Evolutionary conservation across 2,113 vertebrate species (phyloP).

Genomic region (Sylvia atricapilla): DNA sequence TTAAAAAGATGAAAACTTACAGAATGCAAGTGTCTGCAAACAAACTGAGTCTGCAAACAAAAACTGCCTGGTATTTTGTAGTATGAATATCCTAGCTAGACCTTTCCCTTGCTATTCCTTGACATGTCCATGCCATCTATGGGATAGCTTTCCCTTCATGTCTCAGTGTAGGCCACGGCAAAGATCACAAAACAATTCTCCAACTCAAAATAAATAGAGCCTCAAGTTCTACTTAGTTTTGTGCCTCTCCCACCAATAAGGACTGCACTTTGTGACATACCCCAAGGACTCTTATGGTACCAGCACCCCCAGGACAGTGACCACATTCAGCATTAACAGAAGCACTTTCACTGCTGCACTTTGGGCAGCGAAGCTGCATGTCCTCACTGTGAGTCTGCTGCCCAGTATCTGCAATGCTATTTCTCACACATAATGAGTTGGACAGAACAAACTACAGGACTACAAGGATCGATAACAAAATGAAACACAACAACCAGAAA

Average conservation of each 20-base stretch:
- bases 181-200: background rate
- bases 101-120: background rate
- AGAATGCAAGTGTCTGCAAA: background rate
- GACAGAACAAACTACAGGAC: background rate
- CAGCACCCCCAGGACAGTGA: background rate
- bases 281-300: background rate
- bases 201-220: background rate
- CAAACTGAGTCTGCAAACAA: background rate
- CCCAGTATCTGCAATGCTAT: background rate
- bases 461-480: background rate
- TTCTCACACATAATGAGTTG: background rate
- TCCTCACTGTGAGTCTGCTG: background rate
- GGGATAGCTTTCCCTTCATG: background rate
- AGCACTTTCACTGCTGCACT: background rate
- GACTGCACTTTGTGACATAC: background rate
- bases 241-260: background rate
- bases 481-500: background rate
- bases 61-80: background rate
- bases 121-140: background rate
- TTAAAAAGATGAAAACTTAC: background rate
- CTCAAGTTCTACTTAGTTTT: background rate
- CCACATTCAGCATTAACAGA: background rate
- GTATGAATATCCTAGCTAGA: background rate
- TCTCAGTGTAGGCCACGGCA: background rate
- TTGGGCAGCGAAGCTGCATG: background rate